Evolutionary conservation across 2,797 vertebrate genomes (phyloP), one percentile per base, ranked within the genome.

Genomic region (Micromesistius poutassou): DNA sequence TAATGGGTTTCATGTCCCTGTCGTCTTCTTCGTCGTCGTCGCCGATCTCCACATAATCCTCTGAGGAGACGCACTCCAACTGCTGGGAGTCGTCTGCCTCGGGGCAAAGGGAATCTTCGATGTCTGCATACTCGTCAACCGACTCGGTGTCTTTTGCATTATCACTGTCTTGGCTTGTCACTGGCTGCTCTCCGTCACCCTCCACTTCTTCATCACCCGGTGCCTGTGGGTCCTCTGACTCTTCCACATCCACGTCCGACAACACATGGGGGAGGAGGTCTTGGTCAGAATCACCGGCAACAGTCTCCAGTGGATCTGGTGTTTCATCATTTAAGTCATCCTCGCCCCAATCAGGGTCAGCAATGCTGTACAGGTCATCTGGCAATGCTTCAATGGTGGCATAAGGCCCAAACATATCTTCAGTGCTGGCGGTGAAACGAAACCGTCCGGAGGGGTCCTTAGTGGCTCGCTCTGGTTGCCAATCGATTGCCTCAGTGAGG

Each of bases 1-100:
- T 91, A 28, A 90, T 88, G 50, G 87, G 92, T 78, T 90, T 95
- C 80, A 91, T 93, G 78, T 92, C 93, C 2, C 46, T 78, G 83
- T 93, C 89, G 19, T 92, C 91, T 36, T 93, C 92, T 16, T 94
- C 93, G 0, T 94, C 94, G 0, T 94, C 94, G 13, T 95, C 94
- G 0, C 94, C 94, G 76, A 95, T 95, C 86, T 95, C 94, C 0
- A 95, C 94, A 19, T 94, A 95, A 88, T 95, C 94, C 89, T 95
- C 94, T 0, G 94, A 94, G 7, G 94, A 94, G 72, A 91, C 89
- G 30, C 92, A 91, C 75, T 94, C 93, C 46, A 85, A 42, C 38
- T 91, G 89, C 66, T 89, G 87, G 2, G 79, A 81, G 68, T 91
- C 87, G 12, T 93, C 89, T 33, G 62, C 80, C 78, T 90, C 89